Conservation (phyloP, 2,113 vertebrate genomes). For the Equus quagga region DNA sequence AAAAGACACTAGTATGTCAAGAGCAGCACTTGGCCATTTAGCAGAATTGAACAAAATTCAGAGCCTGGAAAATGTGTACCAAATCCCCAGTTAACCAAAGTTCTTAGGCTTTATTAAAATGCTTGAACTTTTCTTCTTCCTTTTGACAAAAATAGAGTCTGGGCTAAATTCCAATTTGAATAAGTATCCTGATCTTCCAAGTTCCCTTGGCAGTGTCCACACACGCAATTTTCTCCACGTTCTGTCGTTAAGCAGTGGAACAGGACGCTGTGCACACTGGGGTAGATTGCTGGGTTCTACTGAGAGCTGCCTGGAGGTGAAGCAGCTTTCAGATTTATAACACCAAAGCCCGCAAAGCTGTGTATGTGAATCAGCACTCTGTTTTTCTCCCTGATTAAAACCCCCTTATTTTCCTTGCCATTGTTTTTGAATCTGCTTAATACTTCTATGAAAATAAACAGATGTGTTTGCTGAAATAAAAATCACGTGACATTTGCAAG, state of each 20-base stretch:
- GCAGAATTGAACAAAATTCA: neutral
- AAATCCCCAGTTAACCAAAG: neutral
- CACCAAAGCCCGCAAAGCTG: neutral
- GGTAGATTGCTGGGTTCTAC: neutral
- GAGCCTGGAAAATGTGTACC: neutral
- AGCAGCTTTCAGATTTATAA: neutral
- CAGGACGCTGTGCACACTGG: neutral
- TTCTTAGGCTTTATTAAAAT: conserved; percentile 53
- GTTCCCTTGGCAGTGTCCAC: neutral
- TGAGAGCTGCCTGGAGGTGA: neutral
- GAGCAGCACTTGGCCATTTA: neutral
- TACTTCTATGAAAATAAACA: conserved; percentile 46
- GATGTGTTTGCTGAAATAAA: neutral
- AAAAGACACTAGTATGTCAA: neutral
- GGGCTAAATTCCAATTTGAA: conserved; percentile 36
- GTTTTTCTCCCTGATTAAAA: neutral
- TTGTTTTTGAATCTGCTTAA: neutral
- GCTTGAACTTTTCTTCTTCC: neutral
- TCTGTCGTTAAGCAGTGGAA: conserved; percentile 12
- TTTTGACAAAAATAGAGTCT: conserved; percentile 50
- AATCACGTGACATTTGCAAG: neutral
- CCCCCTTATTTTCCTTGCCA: neutral
- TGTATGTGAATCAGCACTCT: neutral
- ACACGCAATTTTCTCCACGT: neutral
- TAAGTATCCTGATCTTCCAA: conserved; percentile 33